Base-by-base conservation (phyloP, 2,888 invertebrate genomes). In the Cantharis lateralis region DNA sequence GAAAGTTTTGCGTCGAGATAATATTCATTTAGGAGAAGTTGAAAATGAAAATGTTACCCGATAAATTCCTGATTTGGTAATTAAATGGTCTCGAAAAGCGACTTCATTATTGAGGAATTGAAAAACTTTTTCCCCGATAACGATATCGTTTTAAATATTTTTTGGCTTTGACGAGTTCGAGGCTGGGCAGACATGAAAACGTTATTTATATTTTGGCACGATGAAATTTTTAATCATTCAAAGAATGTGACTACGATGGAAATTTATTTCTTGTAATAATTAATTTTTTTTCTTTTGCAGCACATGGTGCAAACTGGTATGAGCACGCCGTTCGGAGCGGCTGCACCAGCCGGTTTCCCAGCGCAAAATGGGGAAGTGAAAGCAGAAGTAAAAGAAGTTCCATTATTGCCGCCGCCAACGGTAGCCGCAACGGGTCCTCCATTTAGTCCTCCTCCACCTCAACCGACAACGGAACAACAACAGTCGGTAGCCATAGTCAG, bases 251-350 rank as follows among this genome's bases (percentile, higher is more conserved):
- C n/a, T 32, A 5, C n/a, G n/a, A 32, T 32, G n/a, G 5, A n/a
- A 48, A 48, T 48, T 48, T n/a, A 48, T 48, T 48, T 48, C 32
- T 1, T 18, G 3, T 18, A 32, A 24, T 89, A 88, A 89, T 87
- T 87, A n/a, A n/a, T 87, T 86, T 88, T 89, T 83, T 85, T 84
- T 85, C 86, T 82, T 94, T 93, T 61, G 1, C 93, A 96, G 96
- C 96, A 96, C 92, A 95, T 96, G 95, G 96, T 96, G 91, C 96
- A 96, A 91, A 94, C 95, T 91, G 95, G 95, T 88, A 95, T 95
- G 93, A 92, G 93, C 89, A 90, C 90, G 90, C 93, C 93, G 89
- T 93, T 93, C 88, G 91, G 91, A 83, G 91, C 91, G 88, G 92
- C 92, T 88, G 91, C 91, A 85, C 91, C 91, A 83, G 91, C 91